Evolutionary conservation across 2,888 invertebrate species (phyloP).

Genomic region (Sicus ferrugineus): DNA sequence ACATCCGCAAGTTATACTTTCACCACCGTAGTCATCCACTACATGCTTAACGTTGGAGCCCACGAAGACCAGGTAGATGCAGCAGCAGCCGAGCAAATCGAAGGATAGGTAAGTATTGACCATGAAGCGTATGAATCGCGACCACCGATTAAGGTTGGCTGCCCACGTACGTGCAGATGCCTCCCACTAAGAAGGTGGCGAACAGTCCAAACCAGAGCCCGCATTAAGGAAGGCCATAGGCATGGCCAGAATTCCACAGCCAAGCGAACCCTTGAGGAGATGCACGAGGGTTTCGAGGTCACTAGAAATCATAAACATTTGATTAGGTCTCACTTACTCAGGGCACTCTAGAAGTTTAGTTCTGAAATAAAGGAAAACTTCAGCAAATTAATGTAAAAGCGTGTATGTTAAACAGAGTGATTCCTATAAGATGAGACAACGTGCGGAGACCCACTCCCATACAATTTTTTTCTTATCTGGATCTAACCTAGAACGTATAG

Average conservation of each 20-base stretch:
- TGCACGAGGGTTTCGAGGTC: conserved; percentile 91
- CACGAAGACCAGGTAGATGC: conserved; percentile 96
- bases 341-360: no score
- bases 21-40: conserved; percentile 67
- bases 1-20: conserved; percentile 65
- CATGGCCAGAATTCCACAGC: conserved; percentile 97
- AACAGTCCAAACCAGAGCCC: conserved; percentile 89
- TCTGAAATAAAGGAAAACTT: no score
- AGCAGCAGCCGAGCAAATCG: conserved; percentile 97
- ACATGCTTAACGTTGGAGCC: conserved; percentile 85
- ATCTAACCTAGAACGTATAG: no score
- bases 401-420: no score
- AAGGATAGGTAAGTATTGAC: conserved; percentile 85
- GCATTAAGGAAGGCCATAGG: conserved; percentile 86
- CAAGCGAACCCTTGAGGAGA: conserved; percentile 93
- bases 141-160: conserved; percentile 74
- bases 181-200: conserved; percentile 85
- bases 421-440: no score
- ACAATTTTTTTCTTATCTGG: no score
- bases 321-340: no score
- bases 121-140: conserved; percentile 72
- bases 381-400: no score
- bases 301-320: no score
- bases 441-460: no score
- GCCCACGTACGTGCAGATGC: conserved; percentile 94